Conservation (phyloP, 2,888 invertebrate species). For the Cantharis lateralis region DNA sequence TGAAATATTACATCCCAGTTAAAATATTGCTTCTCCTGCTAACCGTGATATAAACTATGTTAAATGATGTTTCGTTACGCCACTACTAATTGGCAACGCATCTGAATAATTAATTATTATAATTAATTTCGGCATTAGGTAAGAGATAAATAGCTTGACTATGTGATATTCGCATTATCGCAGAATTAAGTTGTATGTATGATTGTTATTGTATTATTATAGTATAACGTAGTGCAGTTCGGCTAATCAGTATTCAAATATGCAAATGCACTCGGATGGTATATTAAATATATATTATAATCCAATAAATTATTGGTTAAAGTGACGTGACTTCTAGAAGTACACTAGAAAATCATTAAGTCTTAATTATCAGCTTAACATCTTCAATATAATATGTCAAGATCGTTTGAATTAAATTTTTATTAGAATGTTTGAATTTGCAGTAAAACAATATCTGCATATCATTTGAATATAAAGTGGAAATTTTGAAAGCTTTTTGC, state of each 20-base stretch:
- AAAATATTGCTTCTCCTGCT: constrained; percentile 1
- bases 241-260: too few species aligned
- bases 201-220: too few species aligned
- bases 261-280: too few species aligned
- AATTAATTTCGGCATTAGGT: background rate
- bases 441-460: background rate
- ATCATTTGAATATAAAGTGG: background rate
- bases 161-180: background rate
- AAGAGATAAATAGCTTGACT: background rate
- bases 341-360: too few species aligned
- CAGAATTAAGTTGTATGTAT: background rate
- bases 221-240: too few species aligned
- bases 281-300: too few species aligned
- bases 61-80: background rate
- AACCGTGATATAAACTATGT: background rate
- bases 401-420: background rate
- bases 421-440: background rate
- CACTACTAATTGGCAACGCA: background rate
- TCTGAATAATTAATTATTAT: background rate
- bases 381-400: background rate
- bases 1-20: background rate
- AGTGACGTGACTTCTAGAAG: too few species aligned
- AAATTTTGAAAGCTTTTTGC: background rate
- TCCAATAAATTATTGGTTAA: too few species aligned
- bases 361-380: background rate